These are phyloP conservation scores for Orthosia gothica DNA, from an alignment of 2,888 invertebrate species.

Conservation along the genomic window DNA sequence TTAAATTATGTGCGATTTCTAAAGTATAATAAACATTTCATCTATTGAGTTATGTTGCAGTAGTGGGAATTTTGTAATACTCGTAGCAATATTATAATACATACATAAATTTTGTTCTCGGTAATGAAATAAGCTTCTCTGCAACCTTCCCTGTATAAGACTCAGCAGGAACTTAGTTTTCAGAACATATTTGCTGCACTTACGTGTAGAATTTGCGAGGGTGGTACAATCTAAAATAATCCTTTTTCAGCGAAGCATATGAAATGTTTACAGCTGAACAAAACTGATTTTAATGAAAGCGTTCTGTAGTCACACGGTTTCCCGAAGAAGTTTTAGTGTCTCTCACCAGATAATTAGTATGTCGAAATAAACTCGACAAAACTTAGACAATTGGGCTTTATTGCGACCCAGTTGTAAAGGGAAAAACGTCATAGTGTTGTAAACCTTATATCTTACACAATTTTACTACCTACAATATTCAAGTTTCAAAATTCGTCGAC, in stretches of 20 bases:
- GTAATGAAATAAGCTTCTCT: background rate
- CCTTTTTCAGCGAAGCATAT: background rate
- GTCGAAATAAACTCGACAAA: constrained; percentile 25
- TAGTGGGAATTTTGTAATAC: background rate
- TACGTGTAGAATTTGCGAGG: background rate
- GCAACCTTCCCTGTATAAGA: too few species aligned
- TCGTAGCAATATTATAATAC: too few species aligned
- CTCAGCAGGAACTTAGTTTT: background rate
- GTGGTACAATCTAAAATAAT: too few species aligned
- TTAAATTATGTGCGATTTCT: constrained; percentile 46
- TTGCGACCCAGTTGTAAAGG: constrained; percentile 11
- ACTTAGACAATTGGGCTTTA: background rate
- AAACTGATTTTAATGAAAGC: background rate
- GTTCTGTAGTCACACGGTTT: background rate
- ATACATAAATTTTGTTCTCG: background rate
- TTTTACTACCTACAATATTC: background rate
- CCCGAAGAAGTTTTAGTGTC: background rate
- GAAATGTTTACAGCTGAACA: background rate
- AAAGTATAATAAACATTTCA: constrained; percentile 38
- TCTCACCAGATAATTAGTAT: background rate
- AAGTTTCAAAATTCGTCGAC: background rate
- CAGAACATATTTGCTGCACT: background rate
- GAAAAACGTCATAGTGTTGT: background rate
- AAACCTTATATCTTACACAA: background rate
- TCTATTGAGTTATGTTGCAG: constrained; percentile 15